Evolutionary conservation across 2,888 invertebrate species (phyloP).

Genomic region (Stenodera caucasica): DNA sequence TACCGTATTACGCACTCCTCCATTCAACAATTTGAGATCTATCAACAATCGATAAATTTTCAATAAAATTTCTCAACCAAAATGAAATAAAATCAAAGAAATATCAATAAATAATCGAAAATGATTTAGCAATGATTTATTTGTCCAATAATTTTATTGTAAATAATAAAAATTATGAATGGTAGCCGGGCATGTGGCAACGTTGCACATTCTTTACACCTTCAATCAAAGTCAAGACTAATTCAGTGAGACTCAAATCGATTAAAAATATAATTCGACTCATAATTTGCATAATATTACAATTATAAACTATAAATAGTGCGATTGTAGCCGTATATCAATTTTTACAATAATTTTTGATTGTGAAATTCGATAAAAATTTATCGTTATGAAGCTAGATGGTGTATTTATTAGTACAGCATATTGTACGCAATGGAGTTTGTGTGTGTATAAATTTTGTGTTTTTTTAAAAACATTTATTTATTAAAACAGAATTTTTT

Average conservation of each 20-base stretch:
- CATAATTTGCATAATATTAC: background rate
- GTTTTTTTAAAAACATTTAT: slow-evolving; percentile 36
- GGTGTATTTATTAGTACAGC: slow-evolving; percentile 61
- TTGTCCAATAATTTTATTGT: slow-evolving; percentile 9
- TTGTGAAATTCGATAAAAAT: background rate
- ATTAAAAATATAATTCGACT: background rate
- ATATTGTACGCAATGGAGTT: slow-evolving; percentile 70
- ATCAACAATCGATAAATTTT: background rate
- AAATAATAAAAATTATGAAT: slow-evolving; percentile 41
- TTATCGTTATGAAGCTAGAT: slow-evolving; percentile 15
- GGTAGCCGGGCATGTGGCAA: slow-evolving; percentile 44
- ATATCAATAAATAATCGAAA: slow-evolving; percentile 8
- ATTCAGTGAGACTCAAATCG: background rate
- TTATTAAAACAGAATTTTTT: slow-evolving; percentile 26
- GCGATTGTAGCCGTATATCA: background rate
- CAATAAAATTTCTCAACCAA: background rate
- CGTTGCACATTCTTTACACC: slow-evolving; percentile 46
- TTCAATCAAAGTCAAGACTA: slow-evolving; percentile 19
- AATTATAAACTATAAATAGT: too few relatives aligned
- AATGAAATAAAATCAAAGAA: background rate
- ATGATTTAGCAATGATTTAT: background rate
- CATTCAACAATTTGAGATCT: slow-evolving; percentile 3
- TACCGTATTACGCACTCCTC: slow-evolving; percentile 46
- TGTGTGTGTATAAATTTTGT: slow-evolving; percentile 48
- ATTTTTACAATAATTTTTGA: background rate